Percentiles rank a stretch among this genome's conserved stretches.
These are phyloP conservation scores for Portunus trituberculatus DNA, from an alignment of 1,140 invertebrate species.

Conservation along the genomic window DNA sequence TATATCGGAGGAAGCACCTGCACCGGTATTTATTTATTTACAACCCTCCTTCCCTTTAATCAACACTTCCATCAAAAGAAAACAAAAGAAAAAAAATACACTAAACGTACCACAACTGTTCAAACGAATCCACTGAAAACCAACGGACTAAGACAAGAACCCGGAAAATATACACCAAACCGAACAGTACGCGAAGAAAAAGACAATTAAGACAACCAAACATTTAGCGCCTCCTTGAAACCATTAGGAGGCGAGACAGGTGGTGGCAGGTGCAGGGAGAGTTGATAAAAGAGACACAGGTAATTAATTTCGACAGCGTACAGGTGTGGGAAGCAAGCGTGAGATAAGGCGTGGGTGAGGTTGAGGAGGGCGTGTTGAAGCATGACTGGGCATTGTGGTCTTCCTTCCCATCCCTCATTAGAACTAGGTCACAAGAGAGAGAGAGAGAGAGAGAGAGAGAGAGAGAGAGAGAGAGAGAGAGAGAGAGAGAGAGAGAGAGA, in stretches of 20 bases:
- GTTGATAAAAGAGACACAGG: neutral
- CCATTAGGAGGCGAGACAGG: neutral
- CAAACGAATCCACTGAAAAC: no score
- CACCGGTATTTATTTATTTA: no score
- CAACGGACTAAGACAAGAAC: no score
- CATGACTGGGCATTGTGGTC: neutral
- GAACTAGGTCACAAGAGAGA: neutral
- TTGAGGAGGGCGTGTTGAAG: neutral
- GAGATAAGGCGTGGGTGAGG: neutral
- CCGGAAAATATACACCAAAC: no score
- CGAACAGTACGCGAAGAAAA: no score
- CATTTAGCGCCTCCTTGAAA: no score
- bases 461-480: conserved; percentile 20
- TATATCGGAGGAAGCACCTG: no score
- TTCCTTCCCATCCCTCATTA: neutral
- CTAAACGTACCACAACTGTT: no score
- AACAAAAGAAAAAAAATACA: neutral
- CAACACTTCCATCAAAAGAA: neutral
- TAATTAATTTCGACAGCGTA: neutral
- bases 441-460: conserved; percentile 20
- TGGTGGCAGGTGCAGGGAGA: neutral
- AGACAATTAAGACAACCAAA: no score
- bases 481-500: neutral
- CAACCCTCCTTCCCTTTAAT: neutral
- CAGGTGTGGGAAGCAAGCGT: neutral